Base-by-base conservation (phyloP, 2,888 invertebrate genomes). In the Elegia similella region DNA sequence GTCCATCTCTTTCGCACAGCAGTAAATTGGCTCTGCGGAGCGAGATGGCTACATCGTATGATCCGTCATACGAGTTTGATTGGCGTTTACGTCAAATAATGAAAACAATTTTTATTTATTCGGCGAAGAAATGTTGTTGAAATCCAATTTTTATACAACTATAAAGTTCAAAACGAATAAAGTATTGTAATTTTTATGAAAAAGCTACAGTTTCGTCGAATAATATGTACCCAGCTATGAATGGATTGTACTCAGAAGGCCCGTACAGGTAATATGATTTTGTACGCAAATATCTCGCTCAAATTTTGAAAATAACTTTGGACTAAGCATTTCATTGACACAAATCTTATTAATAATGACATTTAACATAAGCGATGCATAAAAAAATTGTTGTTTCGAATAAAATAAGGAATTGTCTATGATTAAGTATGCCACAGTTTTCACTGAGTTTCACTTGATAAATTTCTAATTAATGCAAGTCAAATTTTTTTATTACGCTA, bases 221-320 rank as follows among this genome's bases (percentile, higher is more conserved):
- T 54, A 84, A 73, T 74, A 91, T 91, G 90, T 88, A 86, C 73
- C 78, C 83, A 55, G 76, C 80, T 17, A 82, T 88, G 75, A 88
- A 89, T 65, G 88, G 89, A 61, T 73, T 90, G n/a, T 90, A 88
- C 65, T 83, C 85, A 0, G 89, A 89, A 62, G 63, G 74, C 42
- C 77, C 80, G 42, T 88, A 88, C 89, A 91, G 91, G 91, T 91
- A 88, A 88, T 84, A 79, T 13, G 17, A 17, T 32, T 43, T 30
- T 17, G 32, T 69, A 59, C 61, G 53, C 15, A 59, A 56, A 60
- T 42, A 44, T 54, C 56, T 50, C 50, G 50, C 50, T 34, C 6
- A 50, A 10, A 34, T 50, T 50, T 34, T 34, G 15, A 34, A 46
- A 46, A 12, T 17, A 17, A n/a, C 12, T 17, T 23, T 0, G 10